Percentiles rank a stretch among this genome's conserved stretches.
Evolutionary conservation across 2,888 invertebrate genomes (phyloP).

Genomic region (Leptinotarsa haldemani): DNA sequence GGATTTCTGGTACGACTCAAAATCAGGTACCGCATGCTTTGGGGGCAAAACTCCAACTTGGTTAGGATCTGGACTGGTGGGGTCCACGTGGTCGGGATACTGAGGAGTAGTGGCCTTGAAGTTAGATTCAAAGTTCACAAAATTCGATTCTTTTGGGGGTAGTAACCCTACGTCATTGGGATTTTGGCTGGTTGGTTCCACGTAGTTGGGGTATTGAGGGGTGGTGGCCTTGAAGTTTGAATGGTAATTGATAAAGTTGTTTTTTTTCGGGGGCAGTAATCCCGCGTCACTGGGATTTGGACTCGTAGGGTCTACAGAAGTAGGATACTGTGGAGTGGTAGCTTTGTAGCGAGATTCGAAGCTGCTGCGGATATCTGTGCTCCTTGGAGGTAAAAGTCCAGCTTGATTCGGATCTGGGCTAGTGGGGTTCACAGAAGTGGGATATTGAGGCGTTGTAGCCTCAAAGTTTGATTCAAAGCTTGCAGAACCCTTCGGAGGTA

Average conservation of each 20-base stretch:
- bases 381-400: constrained; percentile 52
- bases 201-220: constrained; percentile 52
- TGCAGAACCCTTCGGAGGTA: constrained; percentile 49
- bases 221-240: constrained; percentile 55
- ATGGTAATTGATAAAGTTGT: constrained; percentile 36
- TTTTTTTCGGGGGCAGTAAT: constrained; percentile 49
- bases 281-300: constrained; percentile 51
- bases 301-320: constrained; percentile 53
- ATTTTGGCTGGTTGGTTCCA: constrained; percentile 42
- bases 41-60: constrained; percentile 54
- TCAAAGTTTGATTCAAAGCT: constrained; percentile 53
- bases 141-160: constrained; percentile 22
- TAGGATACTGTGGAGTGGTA: constrained; percentile 56
- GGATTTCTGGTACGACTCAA: constrained; percentile 49
- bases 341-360: constrained; percentile 45
- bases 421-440: constrained; percentile 54
- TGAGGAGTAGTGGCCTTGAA: constrained; percentile 56
- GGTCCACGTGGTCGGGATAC: constrained; percentile 54
- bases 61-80: constrained; percentile 52
- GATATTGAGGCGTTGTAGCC: constrained; percentile 57
- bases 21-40: constrained; percentile 30
- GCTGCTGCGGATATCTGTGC: background rate
- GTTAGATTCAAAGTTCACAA: constrained; percentile 51
- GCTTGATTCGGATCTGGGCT: constrained; percentile 49
- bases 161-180: constrained; percentile 49